Evolutionary conservation across 2,888 invertebrate genomes (phyloP).

Genomic region (Sarcophaga subvicina): DNA sequence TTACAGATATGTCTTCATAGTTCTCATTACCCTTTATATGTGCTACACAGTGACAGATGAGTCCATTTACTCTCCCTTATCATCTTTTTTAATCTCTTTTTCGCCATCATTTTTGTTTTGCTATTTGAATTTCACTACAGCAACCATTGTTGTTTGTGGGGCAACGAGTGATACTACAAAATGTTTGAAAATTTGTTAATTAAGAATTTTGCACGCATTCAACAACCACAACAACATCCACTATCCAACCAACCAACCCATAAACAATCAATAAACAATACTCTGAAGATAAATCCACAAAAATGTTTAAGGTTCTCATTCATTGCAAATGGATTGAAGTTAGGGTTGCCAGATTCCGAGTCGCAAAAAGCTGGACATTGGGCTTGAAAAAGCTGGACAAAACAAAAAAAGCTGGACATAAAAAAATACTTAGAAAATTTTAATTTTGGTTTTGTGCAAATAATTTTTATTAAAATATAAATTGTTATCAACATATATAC

Average conservation of each 20-base stretch:
- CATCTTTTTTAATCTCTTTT: background rate
- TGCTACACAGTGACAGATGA: background rate
- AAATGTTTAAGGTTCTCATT: background rate
- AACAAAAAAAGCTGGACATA: too few species aligned
- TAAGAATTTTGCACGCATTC: constrained; percentile 49
- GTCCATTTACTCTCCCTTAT: background rate
- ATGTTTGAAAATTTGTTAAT: constrained; percentile 43
- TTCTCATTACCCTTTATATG: too few species aligned
- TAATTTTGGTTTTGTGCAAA: too few species aligned
- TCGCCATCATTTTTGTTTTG: constrained; percentile 9
- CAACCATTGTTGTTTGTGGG: too few species aligned
- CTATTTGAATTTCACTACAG: background rate
- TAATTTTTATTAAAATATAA: too few species aligned
- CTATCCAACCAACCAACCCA: constrained; percentile 16
- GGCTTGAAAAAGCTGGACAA: too few species aligned
- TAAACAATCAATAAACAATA: constrained; percentile 55
- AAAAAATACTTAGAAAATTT: too few species aligned
- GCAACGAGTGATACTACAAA: background rate
- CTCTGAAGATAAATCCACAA: constrained; percentile 10
- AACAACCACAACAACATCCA: background rate
- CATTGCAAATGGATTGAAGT: constrained; percentile 4
- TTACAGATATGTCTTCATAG: too few species aligned
- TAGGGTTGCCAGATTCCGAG: too few species aligned
- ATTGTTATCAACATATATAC: too few species aligned
- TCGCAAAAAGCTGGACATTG: too few species aligned